phyloP scores from a whole-genome alignment of 2,797 vertebrate species.

The Danio aesculapii region DNA sequence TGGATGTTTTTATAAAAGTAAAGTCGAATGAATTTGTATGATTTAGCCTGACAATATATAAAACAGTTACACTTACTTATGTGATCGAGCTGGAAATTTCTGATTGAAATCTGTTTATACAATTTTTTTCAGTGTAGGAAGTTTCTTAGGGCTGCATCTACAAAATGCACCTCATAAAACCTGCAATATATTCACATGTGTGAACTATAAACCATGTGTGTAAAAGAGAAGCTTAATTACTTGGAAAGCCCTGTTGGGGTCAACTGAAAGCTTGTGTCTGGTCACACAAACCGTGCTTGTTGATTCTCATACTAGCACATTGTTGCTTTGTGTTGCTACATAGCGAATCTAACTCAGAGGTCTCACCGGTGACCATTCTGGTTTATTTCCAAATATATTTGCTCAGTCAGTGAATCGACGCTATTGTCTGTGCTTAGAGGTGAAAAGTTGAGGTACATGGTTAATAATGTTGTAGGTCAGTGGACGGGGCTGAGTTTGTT shows the following conservation, averaged over 20 bases:
- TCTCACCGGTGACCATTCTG: slow-evolving; percentile 17
- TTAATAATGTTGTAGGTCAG: slow-evolving; percentile 52
- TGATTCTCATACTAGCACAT: slow-evolving; percentile 42
- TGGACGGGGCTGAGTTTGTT: slow-evolving; percentile 61
- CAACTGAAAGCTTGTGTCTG: slow-evolving; percentile 37
- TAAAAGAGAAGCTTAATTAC: slow-evolving; percentile 32
- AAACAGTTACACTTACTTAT: too few relatives aligned
- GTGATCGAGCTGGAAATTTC: too few relatives aligned
- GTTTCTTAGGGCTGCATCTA: background rate
- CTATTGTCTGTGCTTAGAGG: slow-evolving; percentile 21
- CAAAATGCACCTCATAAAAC: background rate
- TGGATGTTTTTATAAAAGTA: too few relatives aligned
- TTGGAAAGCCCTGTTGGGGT: slow-evolving; percentile 11
- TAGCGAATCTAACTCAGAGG: slow-evolving; percentile 6
- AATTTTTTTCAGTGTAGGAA: too few relatives aligned
- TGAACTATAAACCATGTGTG: slow-evolving; percentile 25
- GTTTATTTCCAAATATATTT: slow-evolving; percentile 31
- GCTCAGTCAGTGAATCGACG: slow-evolving; percentile 30
- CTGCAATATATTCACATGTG: slow-evolving; percentile 2
- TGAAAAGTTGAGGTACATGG: slow-evolving; percentile 24
- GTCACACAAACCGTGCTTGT: slow-evolving; percentile 35
- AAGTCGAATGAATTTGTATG: too few relatives aligned
- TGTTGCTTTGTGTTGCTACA: slow-evolving; percentile 25
- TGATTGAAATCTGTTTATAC: too few relatives aligned
- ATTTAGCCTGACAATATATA: too few relatives aligned